Conservation (phyloP, 2,888 invertebrate species). For the Blastobasis lacticolella region DNA sequence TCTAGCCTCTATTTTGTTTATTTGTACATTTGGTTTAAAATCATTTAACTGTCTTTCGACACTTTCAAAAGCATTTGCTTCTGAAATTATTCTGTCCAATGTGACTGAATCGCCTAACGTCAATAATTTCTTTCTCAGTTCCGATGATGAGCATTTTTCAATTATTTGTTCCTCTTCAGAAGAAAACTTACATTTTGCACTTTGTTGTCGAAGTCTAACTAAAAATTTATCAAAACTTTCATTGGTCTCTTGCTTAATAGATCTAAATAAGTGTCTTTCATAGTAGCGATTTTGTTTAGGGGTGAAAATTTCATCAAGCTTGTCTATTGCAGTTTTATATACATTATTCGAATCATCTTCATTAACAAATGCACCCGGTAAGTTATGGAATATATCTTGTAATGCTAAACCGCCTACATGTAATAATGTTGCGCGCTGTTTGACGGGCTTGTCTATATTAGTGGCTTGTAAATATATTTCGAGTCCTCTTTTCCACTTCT, state of each 20-base stretch:
- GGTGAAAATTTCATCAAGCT: conserved; percentile 19
- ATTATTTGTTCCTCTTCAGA: conserved; percentile 10
- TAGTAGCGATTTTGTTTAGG: conserved; percentile 20
- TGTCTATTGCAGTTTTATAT: conserved; percentile 8
- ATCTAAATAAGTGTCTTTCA: conserved; percentile 27
- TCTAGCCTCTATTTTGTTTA: neutral
- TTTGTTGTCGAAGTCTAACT: conserved; percentile 14
- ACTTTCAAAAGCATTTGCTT: conserved; percentile 18
- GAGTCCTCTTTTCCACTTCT: conserved; percentile 8
- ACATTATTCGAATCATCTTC: conserved; percentile 1
- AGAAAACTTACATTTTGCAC: conserved; percentile 11
- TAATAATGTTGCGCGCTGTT: conserved; percentile 4
- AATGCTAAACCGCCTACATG: conserved; percentile 8
- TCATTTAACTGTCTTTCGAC: conserved; percentile 9
- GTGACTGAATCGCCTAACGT: conserved; percentile 12
- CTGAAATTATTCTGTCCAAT: conserved; percentile 13
- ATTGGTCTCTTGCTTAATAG: conserved; percentile 23
- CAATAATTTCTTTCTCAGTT: conserved; percentile 16
- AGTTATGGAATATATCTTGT: conserved; percentile 11
- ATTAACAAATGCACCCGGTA: conserved; percentile 4
- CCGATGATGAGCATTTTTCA: conserved; percentile 10
- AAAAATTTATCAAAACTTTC: conserved; percentile 18
- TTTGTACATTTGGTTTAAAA: neutral
- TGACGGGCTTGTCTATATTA: neutral
- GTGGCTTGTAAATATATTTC: conserved; percentile 1